Evolutionary conservation across 2,888 invertebrate species (phyloP), one percentile per base, ranked within the genome.

Genomic region (Drepanosiphum platanoidis): DNA sequence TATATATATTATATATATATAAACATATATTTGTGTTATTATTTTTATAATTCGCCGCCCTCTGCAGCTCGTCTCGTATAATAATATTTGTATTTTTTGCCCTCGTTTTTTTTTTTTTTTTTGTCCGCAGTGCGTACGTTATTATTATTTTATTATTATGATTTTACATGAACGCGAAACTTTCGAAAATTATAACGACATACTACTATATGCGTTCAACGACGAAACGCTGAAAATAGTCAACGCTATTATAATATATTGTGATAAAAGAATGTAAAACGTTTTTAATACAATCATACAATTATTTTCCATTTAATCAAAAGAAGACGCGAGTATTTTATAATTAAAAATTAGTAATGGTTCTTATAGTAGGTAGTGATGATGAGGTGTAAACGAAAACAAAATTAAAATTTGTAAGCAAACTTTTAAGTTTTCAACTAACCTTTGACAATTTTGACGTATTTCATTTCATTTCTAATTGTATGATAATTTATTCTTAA

Each of bases 1-100:
- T 58, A 71, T 58, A 66, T 64, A 64, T 64, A 42, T 36, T 61
- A 79, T 68, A 78, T 79, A 79, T 46, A 79, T 22, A 52, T 79
- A 80, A 18, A 80, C 36, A 70, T 70, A 52, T 70, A 52, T 70
- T 81, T 58, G 39, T 81, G 39, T 81, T 81, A 81, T 81, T 81
- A 58, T 81, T 81, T 70, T 81, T 70, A 81, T 81, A 81, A 81
- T 81, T 71, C 71, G 58, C 81, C 61, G 81, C 81, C 81, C 81
- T 71, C 70, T 81, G 30, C 36, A 58, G 36, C 58, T 81, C 81
- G 71, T 81, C 71, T 71, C 71, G 39, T 81, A 81, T 81, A 71
- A 71, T 71, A 81, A 71, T 81, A 81, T 81, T 81, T 81, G 30
- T 71, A 61, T 71, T 80, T 77, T 58, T 27, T n/a, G 36, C 71